Percentiles rank a stretch among this genome's conserved stretches.
phyloP scores from a whole-genome alignment of 2,888 invertebrate species.

The Pseudococcus viburni region DNA sequence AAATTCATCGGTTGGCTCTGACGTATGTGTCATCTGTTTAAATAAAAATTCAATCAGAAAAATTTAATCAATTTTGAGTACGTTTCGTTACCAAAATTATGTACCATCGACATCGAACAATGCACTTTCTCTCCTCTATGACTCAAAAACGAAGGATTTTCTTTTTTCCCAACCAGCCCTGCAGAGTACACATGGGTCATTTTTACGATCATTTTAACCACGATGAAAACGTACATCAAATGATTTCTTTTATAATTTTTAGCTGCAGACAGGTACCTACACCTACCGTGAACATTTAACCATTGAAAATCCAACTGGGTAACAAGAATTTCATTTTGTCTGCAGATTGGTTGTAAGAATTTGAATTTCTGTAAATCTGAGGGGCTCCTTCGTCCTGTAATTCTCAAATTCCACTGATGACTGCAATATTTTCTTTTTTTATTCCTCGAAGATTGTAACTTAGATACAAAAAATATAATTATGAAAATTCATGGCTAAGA shows the following conservation, averaged over 20 bases:
- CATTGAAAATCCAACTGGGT: slow-evolving; percentile 91
- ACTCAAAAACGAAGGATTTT: not conserved
- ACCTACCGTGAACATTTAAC: slow-evolving; percentile 80
- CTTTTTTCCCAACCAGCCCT: no score
- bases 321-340: slow-evolving; percentile 89
- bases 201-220: no score
- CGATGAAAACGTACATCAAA: no score
- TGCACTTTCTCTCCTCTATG: not conserved
- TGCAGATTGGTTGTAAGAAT: slow-evolving; percentile 78
- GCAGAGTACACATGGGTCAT: not conserved
- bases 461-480: slow-evolving; percentile 66
- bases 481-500: no score
- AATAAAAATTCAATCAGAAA: no score
- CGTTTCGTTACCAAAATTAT: not conserved
- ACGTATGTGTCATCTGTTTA: no score
- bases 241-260: no score
- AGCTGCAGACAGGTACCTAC: no score
- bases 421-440: slow-evolving; percentile 72
- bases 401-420: slow-evolving; percentile 72
- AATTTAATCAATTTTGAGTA: no score
- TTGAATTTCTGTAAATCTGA: slow-evolving; percentile 77
- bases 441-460: slow-evolving; percentile 72
- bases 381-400: slow-evolving; percentile 78
- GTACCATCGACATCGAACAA: slow-evolving; percentile 28
- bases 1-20: no score